Evolutionary conservation across 2,113 vertebrate genomes (phyloP), one percentile per base, ranked within the genome.

Genomic region (Aix galericulata): DNA sequence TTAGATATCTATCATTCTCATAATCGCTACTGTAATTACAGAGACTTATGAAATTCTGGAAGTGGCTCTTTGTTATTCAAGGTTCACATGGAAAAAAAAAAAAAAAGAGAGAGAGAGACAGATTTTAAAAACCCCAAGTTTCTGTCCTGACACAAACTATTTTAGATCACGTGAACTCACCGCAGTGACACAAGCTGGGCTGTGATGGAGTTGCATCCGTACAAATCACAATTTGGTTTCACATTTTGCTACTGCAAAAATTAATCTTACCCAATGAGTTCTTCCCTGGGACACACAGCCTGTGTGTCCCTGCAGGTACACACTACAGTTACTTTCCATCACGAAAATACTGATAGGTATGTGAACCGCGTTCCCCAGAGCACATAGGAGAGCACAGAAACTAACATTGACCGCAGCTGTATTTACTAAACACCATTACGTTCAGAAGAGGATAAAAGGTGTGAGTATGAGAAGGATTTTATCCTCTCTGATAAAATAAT

Each of bases 1-100:
- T 96, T 94, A 93, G 79, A 66, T 94, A 93, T 74, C 94, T 92
- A 95, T 96, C 90, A 86, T 93, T 93, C 86, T 94, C 72, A 85
- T 95, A 94, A 94, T 94, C 89, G 56, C 58, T 36, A 25, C n/a
- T 88, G 78, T 84, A 95, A 97, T 97, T 96, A 96, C 22, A 75
- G 13, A 48, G 55, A 89, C 55, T 93, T 96, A 91, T 79, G 82
- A 93, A 94, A 89, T 55, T 34, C 34, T 94, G 52, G 62, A 88
- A 60, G 27, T 23, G 18, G 32, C 78, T 84, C 69, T 94, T 93
- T 64, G 25, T 87, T 90, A 83, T 68, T 86, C 73, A 48, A 91
- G 90, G 59, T 85, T 78, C 55, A 88, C 86, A 79, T 46, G 88
- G 46, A 67, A 40, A 69, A 52, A 71, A 38, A 69, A 10, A 12